Base-by-base conservation (phyloP, 2,113 vertebrate genomes). In the Prolemur simus region DNA sequence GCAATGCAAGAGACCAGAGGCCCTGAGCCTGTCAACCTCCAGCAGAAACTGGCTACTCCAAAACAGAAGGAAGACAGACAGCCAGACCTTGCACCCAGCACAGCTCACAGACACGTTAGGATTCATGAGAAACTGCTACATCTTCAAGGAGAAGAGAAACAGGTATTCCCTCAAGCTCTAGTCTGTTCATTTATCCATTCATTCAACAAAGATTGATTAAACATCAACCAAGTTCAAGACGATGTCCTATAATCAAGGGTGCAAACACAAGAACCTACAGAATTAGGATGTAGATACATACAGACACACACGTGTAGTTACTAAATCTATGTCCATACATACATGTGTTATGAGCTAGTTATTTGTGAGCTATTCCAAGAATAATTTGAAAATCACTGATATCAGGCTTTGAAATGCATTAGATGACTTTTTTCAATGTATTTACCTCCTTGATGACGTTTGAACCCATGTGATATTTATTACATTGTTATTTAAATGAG, bases 401-500 rank as follows among this genome's bases (percentile, higher is more conserved):
- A 74, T 69, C 42, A 32, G 29, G 37, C 13, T 45, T 60, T 14
- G 25, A 87, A 58, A 81, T 54, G 42, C 52, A 66, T 23, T 89
- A 13, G 18, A 32, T n/a, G 17, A 60, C 78, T 83, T 91, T 68
- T 81, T 87, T 81, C n/a, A 60, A 37, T 71, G 54, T 20, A 34
- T 87, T 91, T 94, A 82, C 56, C 32, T 83, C 73, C 49, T 73
- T 54, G 68, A 58, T 88, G 49, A 85, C 56, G 68, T 81, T 60
- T 87, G 14, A 87, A 68, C 21, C 74, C 69, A 10, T 13, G 5
- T 18, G 37, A 52, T 66, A 77, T 27, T 52, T 76, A 47, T 32
- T 76, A 83, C 5, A 52, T 1, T 82, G 21, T 85, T 68, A 96
- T 90, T 97, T 76, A 78, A 91, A 96, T 25, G 34, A 97, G 68